Evolutionary conservation across 92 coral and sea anemone genomes (phyloP).

Genomic region (Phymanthus crucifer): DNA sequence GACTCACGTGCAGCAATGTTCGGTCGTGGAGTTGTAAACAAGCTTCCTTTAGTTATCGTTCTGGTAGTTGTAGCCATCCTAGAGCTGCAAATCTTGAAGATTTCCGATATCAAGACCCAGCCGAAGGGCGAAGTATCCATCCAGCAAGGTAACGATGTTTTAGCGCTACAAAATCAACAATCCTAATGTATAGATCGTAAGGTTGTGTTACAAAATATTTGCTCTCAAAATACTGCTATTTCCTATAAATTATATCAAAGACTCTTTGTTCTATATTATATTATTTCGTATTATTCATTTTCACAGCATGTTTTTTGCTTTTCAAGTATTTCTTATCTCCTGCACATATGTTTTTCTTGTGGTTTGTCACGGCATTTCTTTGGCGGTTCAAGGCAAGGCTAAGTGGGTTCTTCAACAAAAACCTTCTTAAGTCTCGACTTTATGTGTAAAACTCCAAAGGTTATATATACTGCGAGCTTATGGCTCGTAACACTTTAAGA

Average conservation of each 20-base stretch:
- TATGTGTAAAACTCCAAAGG: neutral
- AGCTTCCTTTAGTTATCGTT: constrained; percentile 54
- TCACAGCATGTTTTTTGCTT: neutral
- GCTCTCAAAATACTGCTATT: neutral
- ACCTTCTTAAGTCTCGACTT: neutral
- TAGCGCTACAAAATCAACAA: neutral
- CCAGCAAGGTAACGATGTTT: constrained; percentile 15
- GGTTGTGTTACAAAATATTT: neutral
- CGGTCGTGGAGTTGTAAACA: constrained; percentile 71
- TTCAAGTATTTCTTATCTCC: neutral
- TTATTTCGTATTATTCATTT: neutral
- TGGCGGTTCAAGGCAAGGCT: constrained; percentile 5
- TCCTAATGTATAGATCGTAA: neutral
- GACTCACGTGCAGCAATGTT: constrained; percentile 29
- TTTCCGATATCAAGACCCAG: constrained; percentile 11
- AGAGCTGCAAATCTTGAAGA: constrained; percentile 70
- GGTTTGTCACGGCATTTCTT: neutral
- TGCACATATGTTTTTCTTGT: neutral
- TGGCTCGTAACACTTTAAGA: neutral
- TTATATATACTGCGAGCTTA: neutral
- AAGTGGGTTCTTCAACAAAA: constrained; percentile 3
- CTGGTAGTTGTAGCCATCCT: constrained; percentile 49
- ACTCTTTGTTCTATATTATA: neutral
- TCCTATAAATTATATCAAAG: neutral
- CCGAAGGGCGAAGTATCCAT: neutral